Conservation (phyloP, 2,113 vertebrate species). For the Salvelinus sp. region DNA sequence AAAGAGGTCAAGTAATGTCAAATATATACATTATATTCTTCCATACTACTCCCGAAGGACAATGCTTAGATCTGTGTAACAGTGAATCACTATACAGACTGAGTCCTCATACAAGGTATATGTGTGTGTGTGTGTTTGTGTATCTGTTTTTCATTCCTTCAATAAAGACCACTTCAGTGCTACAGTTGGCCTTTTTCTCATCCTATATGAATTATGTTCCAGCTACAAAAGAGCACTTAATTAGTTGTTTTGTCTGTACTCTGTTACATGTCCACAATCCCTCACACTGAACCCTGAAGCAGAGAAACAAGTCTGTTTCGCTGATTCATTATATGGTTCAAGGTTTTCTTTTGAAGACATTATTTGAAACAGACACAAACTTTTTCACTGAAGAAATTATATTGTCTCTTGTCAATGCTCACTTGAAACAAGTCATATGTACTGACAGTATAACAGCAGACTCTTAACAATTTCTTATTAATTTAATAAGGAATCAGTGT, state of each 20-base stretch:
- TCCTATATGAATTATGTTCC: conserved; percentile 1
- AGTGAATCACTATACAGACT: background rate
- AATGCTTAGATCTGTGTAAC: background rate
- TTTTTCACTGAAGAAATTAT: background rate
- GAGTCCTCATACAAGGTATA: background rate
- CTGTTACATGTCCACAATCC: background rate
- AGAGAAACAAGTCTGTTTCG: no score
- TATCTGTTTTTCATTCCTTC: background rate
- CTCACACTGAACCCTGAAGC: background rate
- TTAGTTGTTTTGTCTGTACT: background rate
- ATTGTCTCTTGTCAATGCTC: background rate
- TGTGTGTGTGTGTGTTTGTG: background rate
- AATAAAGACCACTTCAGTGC: background rate
- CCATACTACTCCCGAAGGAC: background rate
- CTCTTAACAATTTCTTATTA: background rate
- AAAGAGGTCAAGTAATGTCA: no score
- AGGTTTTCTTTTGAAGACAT: background rate
- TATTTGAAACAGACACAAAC: background rate
- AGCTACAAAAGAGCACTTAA: background rate
- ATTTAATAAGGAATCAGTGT: background rate
- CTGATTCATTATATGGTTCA: no score
- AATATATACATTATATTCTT: background rate
- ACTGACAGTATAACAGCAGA: background rate
- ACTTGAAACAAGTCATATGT: background rate
- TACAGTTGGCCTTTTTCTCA: background rate